Evolutionary conservation across 1,140 invertebrate genomes (phyloP).

Genomic region (Heliconius congener): DNA sequence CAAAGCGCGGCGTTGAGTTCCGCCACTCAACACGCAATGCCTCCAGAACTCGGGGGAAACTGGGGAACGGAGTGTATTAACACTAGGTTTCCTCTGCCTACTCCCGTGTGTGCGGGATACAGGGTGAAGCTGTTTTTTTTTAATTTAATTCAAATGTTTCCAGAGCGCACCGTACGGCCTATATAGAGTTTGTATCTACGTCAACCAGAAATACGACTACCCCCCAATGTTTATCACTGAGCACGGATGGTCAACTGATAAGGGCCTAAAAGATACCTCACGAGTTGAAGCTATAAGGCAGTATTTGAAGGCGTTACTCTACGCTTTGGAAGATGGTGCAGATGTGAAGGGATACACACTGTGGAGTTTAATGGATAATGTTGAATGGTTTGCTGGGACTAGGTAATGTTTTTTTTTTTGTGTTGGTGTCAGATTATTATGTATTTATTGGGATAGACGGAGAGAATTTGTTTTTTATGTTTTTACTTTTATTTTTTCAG

Average conservation of each 20-base stretch:
- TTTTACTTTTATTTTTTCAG: conserved; percentile 32
- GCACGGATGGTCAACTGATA: conserved; percentile 77
- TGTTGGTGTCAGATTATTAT: too few species aligned
- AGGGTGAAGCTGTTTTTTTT: not conserved
- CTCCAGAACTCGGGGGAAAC: too few species aligned
- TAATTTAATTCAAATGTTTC: not conserved
- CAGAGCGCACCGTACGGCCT: conserved; percentile 53
- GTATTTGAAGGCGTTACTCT: conserved; percentile 82
- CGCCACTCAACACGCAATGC: too few species aligned
- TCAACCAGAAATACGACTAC: conserved; percentile 79
- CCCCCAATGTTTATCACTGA: conserved; percentile 82
- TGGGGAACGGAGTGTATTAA: too few species aligned
- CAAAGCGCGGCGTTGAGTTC: too few species aligned
- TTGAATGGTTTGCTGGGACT: conserved; percentile 83
- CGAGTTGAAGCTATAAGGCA: conserved; percentile 72
- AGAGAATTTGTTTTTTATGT: too few species aligned
- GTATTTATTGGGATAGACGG: too few species aligned
- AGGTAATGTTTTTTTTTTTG: conserved; percentile 29
- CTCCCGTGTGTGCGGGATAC: too few species aligned
- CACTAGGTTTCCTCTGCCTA: too few species aligned
- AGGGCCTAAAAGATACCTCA: conserved; percentile 44
- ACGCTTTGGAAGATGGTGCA: conserved; percentile 86
- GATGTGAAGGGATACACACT: conserved; percentile 75
- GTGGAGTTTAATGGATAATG: conserved; percentile 65
- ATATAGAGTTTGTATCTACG: conserved; percentile 60